phyloP scores from a whole-genome alignment of 1,140 invertebrate genomes.

The Caenorhabditis latens region DNA sequence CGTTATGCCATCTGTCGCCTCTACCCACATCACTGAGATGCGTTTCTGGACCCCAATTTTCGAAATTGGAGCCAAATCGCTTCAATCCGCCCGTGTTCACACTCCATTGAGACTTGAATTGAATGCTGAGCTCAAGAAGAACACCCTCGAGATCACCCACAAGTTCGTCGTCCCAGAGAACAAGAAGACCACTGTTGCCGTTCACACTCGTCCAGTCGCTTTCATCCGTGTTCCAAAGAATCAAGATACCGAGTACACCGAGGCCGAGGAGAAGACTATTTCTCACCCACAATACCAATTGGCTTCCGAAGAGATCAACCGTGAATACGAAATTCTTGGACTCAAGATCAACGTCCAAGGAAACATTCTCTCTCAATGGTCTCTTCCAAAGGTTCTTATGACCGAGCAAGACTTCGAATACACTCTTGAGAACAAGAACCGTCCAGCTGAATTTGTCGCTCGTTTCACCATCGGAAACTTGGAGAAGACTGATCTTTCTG shows the following conservation, averaged over 20 bases:
- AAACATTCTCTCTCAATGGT: constrained; percentile 46
- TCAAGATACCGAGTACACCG: constrained; percentile 47
- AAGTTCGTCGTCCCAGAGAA: constrained; percentile 51
- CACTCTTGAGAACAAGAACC: constrained; percentile 52
- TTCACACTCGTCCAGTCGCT: constrained; percentile 64
- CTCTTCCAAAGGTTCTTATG: constrained; percentile 23
- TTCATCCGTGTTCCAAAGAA: constrained; percentile 60
- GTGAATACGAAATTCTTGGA: constrained; percentile 40
- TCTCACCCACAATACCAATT: constrained; percentile 47
- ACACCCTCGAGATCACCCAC: constrained; percentile 46
- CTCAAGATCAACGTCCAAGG: constrained; percentile 41
- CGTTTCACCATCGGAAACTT: constrained; percentile 27
- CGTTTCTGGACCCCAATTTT: constrained; percentile 64
- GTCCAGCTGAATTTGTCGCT: background rate
- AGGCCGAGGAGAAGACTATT: constrained; percentile 67
- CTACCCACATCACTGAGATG: constrained; percentile 61
- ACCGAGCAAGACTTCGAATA: constrained; percentile 54
- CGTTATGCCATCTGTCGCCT: constrained; percentile 62
- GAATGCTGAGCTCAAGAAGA: constrained; percentile 48
- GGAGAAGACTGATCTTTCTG: constrained; percentile 18
- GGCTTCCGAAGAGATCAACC: constrained; percentile 10
- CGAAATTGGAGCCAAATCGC: constrained; percentile 61
- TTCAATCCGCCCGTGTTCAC: constrained; percentile 58
- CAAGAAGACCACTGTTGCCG: constrained; percentile 58
- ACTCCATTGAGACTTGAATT: constrained; percentile 61